A percentile compares a stretch with the other conserved stretches of the same genome.
phyloP scores from a whole-genome alignment of 30 jellyfish, hydroid and myxozoan genomes.

The Hydractinia echinata region DNA sequence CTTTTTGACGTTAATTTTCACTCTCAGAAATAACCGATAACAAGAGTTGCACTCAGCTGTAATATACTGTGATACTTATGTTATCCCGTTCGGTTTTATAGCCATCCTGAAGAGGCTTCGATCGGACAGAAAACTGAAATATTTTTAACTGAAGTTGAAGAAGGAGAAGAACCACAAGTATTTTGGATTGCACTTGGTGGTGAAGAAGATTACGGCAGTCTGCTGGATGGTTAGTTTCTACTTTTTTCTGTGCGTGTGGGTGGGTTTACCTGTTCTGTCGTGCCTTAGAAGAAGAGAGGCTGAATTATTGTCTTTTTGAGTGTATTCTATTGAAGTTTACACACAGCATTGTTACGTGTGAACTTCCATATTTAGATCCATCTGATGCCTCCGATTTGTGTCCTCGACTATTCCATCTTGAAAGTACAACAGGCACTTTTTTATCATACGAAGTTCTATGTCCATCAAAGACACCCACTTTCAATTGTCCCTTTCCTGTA shows the following conservation, averaged over 20 bases:
- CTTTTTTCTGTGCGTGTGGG: neutral
- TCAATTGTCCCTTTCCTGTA: slow-evolving; percentile 80
- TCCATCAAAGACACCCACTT: slow-evolving; percentile 44
- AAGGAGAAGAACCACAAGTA: slow-evolving; percentile 93
- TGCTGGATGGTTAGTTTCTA: slow-evolving; percentile 38
- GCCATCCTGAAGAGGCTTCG: slow-evolving; percentile 95
- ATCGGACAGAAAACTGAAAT: slow-evolving; percentile 67
- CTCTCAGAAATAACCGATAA: too few species aligned
- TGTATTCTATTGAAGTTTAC: too few species aligned
- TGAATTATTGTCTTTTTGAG: too few species aligned
- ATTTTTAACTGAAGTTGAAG: slow-evolving; percentile 69
- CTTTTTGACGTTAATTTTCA: too few species aligned
- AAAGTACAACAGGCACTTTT: slow-evolving; percentile 62
- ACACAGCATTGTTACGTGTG: too few species aligned
- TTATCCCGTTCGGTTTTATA: slow-evolving; percentile 10
- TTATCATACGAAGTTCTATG: slow-evolving; percentile 59
- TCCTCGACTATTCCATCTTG: slow-evolving; percentile 73
- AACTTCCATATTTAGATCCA: too few species aligned
- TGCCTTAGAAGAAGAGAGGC: too few species aligned
- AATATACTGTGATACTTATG: neutral
- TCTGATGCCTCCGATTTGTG: neutral
- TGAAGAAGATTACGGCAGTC: slow-evolving; percentile 75
- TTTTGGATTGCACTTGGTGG: slow-evolving; percentile 99
- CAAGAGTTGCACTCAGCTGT: too few species aligned
- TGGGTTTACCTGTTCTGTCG: neutral